Conservation (phyloP, 1,140 invertebrate species). For the Hypsibius dujardini region DNA sequence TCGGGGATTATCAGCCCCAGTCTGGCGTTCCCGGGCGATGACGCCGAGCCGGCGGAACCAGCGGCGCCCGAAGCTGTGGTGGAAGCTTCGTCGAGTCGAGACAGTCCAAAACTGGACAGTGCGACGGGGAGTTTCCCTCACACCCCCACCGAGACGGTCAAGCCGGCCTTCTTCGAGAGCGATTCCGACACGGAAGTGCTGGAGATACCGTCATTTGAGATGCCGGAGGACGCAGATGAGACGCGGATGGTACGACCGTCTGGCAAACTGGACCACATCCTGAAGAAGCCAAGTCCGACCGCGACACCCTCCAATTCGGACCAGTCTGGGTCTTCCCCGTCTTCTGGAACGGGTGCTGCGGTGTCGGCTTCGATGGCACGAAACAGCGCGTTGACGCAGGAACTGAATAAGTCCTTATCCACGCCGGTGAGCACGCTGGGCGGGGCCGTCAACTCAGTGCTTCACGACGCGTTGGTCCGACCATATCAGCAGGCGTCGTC, state of each 20-base stretch:
- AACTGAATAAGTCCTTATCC: too few relatives aligned
- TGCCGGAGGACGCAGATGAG: background rate
- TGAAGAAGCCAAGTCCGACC: background rate
- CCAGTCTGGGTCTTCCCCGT: background rate
- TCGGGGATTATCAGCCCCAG: too few relatives aligned
- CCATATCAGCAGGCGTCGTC: background rate
- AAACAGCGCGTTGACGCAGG: too few relatives aligned
- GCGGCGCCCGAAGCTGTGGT: too few relatives aligned
- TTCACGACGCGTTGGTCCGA: background rate
- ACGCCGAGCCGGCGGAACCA: too few relatives aligned
- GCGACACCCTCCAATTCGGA: background rate
- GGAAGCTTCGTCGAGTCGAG: too few relatives aligned
- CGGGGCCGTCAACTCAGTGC: background rate
- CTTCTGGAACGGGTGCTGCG: background rate
- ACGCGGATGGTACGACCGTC: background rate
- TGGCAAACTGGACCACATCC: background rate
- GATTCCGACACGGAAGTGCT: constrained; percentile 1
- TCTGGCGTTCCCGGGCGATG: too few relatives aligned
- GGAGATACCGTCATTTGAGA: constrained; percentile 16
- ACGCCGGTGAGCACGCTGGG: too few relatives aligned
- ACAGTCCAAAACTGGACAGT: too few relatives aligned
- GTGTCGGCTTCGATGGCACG: background rate
- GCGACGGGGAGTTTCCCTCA: too few relatives aligned
- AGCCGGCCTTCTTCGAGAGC: background rate
- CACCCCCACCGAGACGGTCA: background rate